Evolutionary conservation across 2,797 vertebrate species (phyloP).

Genomic region (Chiloscyllium punctatum): DNA sequence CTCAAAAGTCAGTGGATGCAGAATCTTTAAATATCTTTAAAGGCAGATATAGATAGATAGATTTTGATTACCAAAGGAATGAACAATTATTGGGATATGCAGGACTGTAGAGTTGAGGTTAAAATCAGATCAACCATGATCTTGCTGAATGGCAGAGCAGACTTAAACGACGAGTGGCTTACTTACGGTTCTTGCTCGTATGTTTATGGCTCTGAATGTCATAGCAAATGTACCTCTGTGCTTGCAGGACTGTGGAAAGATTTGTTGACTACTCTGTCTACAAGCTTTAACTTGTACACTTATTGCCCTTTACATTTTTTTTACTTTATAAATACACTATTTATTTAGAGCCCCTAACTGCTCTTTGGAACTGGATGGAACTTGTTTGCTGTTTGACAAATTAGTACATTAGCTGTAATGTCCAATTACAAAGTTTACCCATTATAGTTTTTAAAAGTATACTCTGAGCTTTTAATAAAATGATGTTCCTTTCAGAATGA

Average conservation of each 20-base stretch:
- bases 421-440: neutral
- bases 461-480: neutral
- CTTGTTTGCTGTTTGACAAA: slow-evolving; percentile 9
- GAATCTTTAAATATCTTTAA: too few species aligned
- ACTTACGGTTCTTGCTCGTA: too few species aligned
- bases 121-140: too few species aligned
- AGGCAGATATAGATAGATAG: too few species aligned
- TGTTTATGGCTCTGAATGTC: neutral
- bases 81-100: too few species aligned
- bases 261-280: neutral
- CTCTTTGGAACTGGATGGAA: neutral
- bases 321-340: neutral
- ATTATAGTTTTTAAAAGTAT: neutral
- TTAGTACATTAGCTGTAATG: neutral
- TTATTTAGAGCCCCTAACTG: neutral
- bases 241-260: neutral
- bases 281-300: neutral
- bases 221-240: neutral
- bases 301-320: neutral
- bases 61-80: too few species aligned
- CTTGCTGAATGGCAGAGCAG: too few species aligned
- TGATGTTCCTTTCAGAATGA: neutral
- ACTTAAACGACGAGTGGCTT: too few species aligned
- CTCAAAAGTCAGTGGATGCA: too few species aligned
- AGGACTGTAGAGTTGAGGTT: too few species aligned